Percentiles rank a stretch among this genome's conserved stretches.
Evolutionary conservation across 1,140 invertebrate genomes (phyloP).

Genomic region (Pseudoatta argentina): DNA sequence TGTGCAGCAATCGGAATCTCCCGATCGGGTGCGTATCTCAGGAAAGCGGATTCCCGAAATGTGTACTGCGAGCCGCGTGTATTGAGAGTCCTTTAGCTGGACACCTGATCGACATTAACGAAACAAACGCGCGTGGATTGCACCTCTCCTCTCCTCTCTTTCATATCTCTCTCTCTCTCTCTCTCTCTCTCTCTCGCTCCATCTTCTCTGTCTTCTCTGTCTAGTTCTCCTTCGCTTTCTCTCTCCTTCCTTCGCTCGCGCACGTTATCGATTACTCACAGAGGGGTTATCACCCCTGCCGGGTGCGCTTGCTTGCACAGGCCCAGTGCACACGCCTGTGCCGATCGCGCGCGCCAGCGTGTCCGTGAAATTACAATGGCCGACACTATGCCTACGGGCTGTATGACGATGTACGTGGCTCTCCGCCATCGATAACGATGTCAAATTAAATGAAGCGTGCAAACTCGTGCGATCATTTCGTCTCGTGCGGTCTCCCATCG

Average conservation of each 20-base stretch:
- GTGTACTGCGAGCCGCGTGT: neutral
- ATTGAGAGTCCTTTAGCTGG: constrained; percentile 61
- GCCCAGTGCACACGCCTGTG: constrained; percentile 54
- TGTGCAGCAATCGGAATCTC: constrained; percentile 21
- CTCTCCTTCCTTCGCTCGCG: neutral
- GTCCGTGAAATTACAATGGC: constrained; percentile 70
- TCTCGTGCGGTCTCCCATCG: constrained; percentile 6
- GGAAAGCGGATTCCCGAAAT: constrained; percentile 47
- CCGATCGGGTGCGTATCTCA: constrained; percentile 45
- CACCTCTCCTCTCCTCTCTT: neutral
- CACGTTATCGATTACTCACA: constrained; percentile 59
- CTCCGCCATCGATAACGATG: constrained; percentile 54
- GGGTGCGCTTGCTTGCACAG: constrained; percentile 59
- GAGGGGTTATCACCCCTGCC: constrained; percentile 65
- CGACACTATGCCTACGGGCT: constrained; percentile 45
- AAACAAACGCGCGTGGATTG: constrained; percentile 41
- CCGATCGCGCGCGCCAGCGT: constrained; percentile 53
- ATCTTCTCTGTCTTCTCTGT: too few relatives aligned
- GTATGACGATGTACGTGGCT: constrained; percentile 34
- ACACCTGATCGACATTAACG: constrained; percentile 65
- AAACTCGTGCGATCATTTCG: constrained; percentile 26
- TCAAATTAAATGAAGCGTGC: constrained; percentile 56
- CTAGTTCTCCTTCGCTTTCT: neutral
- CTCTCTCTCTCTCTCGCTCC: neutral
- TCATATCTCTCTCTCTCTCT: neutral